phyloP scores from a whole-genome alignment of 2,888 invertebrate genomes.

The Sericinus montela region DNA sequence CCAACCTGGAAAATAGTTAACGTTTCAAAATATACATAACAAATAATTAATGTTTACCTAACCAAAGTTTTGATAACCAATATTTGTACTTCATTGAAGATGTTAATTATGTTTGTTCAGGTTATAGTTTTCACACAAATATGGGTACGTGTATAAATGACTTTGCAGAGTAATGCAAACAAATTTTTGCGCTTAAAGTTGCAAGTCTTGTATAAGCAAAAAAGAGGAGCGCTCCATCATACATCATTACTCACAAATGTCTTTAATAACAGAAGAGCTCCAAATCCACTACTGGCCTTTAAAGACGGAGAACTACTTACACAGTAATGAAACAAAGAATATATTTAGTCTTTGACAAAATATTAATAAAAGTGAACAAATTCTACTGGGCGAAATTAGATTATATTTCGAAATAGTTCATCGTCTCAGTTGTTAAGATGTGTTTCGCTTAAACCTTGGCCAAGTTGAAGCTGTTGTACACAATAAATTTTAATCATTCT shows the following conservation, averaged over 20 bases:
- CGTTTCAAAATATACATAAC: too few species aligned
- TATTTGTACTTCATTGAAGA: background rate
- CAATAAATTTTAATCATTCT: slow-evolving; percentile 16
- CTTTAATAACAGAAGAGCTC: too few species aligned
- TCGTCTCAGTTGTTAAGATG: background rate
- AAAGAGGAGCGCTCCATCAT: too few species aligned
- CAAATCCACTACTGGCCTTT: too few species aligned
- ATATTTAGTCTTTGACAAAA: background rate
- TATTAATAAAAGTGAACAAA: background rate
- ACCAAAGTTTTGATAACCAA: background rate
- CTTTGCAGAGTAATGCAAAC: too few species aligned
- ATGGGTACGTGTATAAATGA: background rate
- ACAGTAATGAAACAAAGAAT: too few species aligned
- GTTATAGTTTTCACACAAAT: background rate
- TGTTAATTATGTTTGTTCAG: background rate
- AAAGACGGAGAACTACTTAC: too few species aligned
- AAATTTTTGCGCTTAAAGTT: too few species aligned
- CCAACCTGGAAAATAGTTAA: too few species aligned
- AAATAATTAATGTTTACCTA: too few species aligned
- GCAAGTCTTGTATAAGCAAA: too few species aligned
- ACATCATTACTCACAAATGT: too few species aligned
- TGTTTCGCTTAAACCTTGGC: background rate
- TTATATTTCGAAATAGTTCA: background rate
- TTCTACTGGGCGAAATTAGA: background rate
- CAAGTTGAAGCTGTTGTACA: slow-evolving; percentile 7